Base-by-base conservation (phyloP, 2,797 vertebrate genomes). In the Sus cebifrons region DNA sequence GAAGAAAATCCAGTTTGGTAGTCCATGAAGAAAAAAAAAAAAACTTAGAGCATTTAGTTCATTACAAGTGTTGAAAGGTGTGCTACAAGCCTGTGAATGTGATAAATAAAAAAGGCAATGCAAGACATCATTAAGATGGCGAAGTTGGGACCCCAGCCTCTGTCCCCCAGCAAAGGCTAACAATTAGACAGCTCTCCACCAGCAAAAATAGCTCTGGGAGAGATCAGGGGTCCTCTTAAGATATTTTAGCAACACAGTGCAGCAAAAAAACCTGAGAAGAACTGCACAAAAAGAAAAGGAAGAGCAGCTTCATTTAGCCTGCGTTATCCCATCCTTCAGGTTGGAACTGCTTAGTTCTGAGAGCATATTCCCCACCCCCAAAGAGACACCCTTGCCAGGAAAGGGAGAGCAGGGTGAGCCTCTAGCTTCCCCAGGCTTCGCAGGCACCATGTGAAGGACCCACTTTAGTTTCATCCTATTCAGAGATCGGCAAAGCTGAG, bases 1-100 rank as follows among this genome's bases (percentile, higher is more conserved):
- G 89, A 49, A 82, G 81, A 92, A 89, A 90, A 77, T 6, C 20
- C 27, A 29, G 21, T 84, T 92, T 70, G 82, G 54, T 87, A 79
- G 58, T 84, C 89, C 70, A 52, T 87, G 12, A 64, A 49, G 9
- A 49, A 49, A 49, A 54, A 29, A 84, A 82, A 77, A 86, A 77
- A 60, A 20, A 32, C 60, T n/a, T 52, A 32, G 62, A 81, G 62
- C 71, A 11, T 75, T 67, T 77, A 79, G 60, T 81, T 70, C 60
- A 18, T 75, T 65, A 81, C 11, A 87, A 27, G 14, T 7, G 62
- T 49, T 82, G 44, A 87, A 68, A 94, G 14, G 14, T 68, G 11
- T 89, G 62, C 23, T 18, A 40, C 21, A 21, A 56, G 27, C 52
- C 68, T 77, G 23, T 56, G 3, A 65, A 32, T 29, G 23, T 83